These are phyloP conservation scores for Prenolepis imparis DNA, from an alignment of 2,888 invertebrate species.

Conservation along the genomic window DNA sequence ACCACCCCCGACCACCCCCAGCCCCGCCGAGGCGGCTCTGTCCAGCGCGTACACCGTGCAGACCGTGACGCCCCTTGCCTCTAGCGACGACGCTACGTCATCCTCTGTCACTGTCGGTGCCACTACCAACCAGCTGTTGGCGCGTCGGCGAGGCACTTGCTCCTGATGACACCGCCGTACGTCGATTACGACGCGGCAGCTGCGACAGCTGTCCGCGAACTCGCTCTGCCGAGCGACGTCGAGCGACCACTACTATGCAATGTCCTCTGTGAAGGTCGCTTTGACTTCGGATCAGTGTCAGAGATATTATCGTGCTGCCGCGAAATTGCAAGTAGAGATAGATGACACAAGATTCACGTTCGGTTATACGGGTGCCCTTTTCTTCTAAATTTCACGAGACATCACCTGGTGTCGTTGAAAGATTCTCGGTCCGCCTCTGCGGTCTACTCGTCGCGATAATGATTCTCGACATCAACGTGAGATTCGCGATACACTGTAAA, in stretches of 20 bases:
- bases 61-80: slow-evolving; percentile 81
- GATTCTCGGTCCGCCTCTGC: neutral
- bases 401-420: neutral
- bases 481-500: slow-evolving; percentile 3
- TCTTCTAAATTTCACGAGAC: neutral
- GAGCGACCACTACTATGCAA: neutral
- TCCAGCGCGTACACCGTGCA: slow-evolving; percentile 86
- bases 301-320: neutral
- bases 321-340: neutral
- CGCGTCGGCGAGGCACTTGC: slow-evolving; percentile 66
- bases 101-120: slow-evolving; percentile 72
- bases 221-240: slow-evolving; percentile 53
- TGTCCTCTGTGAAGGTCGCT: slow-evolving; percentile 11
- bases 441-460: neutral
- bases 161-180: slow-evolving; percentile 59
- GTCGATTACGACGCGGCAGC: slow-evolving; percentile 66
- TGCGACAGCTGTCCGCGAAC: slow-evolving; percentile 72
- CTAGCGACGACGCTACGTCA: slow-evolving; percentile 85
- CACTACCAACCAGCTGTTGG: slow-evolving; percentile 67
- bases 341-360: neutral
- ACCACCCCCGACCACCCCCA: slow-evolving; percentile 84
- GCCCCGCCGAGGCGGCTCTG: slow-evolving; percentile 84
- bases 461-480: neutral
- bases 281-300: neutral
- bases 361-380: neutral